These are phyloP conservation scores for Hybognathus amarus DNA, from an alignment of 2,797 vertebrate genomes.

Conservation along the genomic window DNA sequence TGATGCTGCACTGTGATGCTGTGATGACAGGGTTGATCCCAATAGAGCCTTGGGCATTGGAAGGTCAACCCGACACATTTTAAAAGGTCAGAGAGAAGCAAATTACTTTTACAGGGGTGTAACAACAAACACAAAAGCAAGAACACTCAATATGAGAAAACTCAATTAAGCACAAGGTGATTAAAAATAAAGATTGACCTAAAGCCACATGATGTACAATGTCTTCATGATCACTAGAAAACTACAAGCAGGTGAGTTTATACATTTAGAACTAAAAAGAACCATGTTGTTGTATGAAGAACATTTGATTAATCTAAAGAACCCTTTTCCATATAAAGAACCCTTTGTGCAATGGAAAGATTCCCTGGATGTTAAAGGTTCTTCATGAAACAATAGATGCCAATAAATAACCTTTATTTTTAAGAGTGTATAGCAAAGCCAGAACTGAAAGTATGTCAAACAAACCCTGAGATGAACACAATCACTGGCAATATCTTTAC, in stretches of 20 bases:
- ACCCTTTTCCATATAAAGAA: not conserved
- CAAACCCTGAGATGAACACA: not conserved
- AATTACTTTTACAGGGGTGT: conserved; percentile 8
- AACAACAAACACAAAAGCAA: not conserved
- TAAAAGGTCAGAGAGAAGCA: conserved; percentile 20
- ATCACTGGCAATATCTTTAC: not conserved
- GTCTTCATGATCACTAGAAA: not conserved
- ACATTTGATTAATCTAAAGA: not conserved
- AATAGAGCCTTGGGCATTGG: conserved; percentile 31
- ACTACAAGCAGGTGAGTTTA: not conserved
- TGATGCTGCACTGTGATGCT: not conserved
- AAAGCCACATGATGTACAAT: not conserved
- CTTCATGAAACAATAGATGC: not conserved
- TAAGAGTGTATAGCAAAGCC: not conserved
- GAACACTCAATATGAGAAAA: not conserved
- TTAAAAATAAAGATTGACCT: not conserved
- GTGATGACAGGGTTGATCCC: conserved; percentile 37
- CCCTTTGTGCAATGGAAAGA: not conserved
- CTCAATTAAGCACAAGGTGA: not conserved
- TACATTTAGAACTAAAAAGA: not conserved
- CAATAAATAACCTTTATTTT: not conserved
- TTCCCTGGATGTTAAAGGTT: not conserved
- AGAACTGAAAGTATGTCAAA: not conserved
- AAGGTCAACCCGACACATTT: conserved; percentile 30
- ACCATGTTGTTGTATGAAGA: not conserved